Evolutionary conservation across 92 coral and sea anemone species (phyloP).

Genomic region (Heliopora coerulea): DNA sequence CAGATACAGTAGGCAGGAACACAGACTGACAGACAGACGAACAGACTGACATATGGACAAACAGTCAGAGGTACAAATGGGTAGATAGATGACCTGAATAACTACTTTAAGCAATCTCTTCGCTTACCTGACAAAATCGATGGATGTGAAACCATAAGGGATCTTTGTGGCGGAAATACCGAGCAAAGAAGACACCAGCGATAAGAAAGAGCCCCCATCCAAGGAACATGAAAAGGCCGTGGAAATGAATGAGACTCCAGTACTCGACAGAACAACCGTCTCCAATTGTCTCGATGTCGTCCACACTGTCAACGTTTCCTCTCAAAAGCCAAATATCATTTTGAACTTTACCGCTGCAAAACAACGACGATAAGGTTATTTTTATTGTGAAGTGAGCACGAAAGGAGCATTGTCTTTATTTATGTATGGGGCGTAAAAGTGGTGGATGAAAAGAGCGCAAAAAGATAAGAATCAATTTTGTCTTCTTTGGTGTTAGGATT

Average conservation of each 20-base stretch:
- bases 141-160: constrained; percentile 40
- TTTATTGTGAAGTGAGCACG: too few species aligned
- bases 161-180: constrained; percentile 22
- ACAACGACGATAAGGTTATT: too few species aligned
- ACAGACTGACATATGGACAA: too few species aligned
- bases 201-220: constrained; percentile 38
- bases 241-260: constrained; percentile 45
- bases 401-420: too few species aligned
- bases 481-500: too few species aligned
- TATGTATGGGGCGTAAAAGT: too few species aligned
- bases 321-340: constrained; percentile 83
- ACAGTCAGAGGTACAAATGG: too few species aligned
- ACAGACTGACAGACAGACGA: too few species aligned
- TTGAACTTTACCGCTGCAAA: constrained; percentile 37
- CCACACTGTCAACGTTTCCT: constrained; percentile 72
- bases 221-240: constrained; percentile 39
- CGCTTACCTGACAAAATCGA: constrained; percentile 20
- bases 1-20: too few species aligned
- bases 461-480: too few species aligned
- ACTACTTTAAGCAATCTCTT: neutral
- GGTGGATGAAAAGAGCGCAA: too few species aligned
- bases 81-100: too few species aligned
- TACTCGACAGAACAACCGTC: constrained; percentile 34
- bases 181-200: constrained; percentile 24
- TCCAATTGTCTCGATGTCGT: constrained; percentile 21